phyloP scores from a whole-genome alignment of 2,113 vertebrate species.

The Ochotona princeps region DNA sequence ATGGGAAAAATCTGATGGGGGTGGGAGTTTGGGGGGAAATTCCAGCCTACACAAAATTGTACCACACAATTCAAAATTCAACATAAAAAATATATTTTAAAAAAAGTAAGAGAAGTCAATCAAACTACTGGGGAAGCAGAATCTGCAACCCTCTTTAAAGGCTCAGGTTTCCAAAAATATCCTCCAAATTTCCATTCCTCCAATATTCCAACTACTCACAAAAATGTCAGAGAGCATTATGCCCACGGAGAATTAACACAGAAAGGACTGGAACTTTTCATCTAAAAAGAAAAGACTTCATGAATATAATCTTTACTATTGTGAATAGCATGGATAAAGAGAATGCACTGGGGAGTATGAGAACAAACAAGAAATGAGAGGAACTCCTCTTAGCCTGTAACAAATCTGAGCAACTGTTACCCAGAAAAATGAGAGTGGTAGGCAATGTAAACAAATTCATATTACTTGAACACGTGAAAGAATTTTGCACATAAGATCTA shows the following conservation, averaged over 20 bases:
- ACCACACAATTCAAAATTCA: not conserved
- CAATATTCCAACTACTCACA: not conserved
- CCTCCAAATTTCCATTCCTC: not conserved
- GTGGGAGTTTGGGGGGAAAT: no score
- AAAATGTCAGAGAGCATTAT: not conserved
- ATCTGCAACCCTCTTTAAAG: not conserved
- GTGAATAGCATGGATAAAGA: not conserved
- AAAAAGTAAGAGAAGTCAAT: not conserved
- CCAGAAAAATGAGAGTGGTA: not conserved
- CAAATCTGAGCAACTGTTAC: not conserved
- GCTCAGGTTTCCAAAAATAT: not conserved
- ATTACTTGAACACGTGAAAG: not conserved
- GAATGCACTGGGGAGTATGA: not conserved
- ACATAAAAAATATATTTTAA: no score
- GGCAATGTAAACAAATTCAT: not conserved
- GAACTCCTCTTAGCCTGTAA: not conserved
- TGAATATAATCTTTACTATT: constrained; percentile 2
- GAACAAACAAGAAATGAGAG: not conserved
- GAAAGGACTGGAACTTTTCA: not conserved
- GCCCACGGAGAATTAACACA: not conserved
- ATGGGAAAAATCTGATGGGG: no score
- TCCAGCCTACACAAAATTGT: no score
- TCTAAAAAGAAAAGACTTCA: not conserved
- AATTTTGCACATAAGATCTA: not conserved
- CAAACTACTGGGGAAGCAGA: not conserved